Evolutionary conservation across 1,140 invertebrate species (phyloP), one percentile per base, ranked within the genome.

Genomic region (Bicyclus anynana): DNA sequence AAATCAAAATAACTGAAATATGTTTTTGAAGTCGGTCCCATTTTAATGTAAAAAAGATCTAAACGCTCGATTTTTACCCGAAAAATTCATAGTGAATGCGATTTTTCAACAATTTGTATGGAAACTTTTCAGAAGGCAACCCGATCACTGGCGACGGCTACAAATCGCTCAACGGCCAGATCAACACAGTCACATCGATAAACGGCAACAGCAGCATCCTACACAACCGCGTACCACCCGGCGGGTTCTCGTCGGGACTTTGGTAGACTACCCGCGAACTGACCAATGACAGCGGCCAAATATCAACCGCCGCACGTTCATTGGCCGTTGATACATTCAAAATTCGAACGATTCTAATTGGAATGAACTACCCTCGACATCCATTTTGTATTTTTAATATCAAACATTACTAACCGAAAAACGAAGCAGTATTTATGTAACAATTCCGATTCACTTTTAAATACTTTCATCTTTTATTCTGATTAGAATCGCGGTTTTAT

Each of bases 111-210:
- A 40, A 16, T 27, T 48, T 38, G 18, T 46, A 35, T 44, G 7
- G 52, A 33, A 40, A 21, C n/a, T 52, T 85, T 82, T 46, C 86
- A 90, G 89, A 90, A 74, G 87, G 85, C 66, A 90, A 90, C 75
- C 89, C 89, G 21, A 88, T 90, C 72, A 89, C 89, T 67, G 89
- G 87, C 53, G 87, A 89, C 72, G 89, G 89, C 65, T 90, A 90
- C 85, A 90, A 89, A 65, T 89, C 87, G 49, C 65, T 89, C 75
- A 89, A 89, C 67, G 89, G 89, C 57, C 87, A 90, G 68, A 90
- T 89, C 69, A 89, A 90, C 77, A 90, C 77, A 44, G 87, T 90
- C 53, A 89, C 85, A 48, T 84, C 84, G 48, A 72, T 89, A 52
- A 82, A 87, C 62, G 84, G 86, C 57, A 80, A 74, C 72, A 82